These are phyloP conservation scores for Melanotus villosus DNA, from an alignment of 2,888 invertebrate species.

Conservation along the genomic window DNA sequence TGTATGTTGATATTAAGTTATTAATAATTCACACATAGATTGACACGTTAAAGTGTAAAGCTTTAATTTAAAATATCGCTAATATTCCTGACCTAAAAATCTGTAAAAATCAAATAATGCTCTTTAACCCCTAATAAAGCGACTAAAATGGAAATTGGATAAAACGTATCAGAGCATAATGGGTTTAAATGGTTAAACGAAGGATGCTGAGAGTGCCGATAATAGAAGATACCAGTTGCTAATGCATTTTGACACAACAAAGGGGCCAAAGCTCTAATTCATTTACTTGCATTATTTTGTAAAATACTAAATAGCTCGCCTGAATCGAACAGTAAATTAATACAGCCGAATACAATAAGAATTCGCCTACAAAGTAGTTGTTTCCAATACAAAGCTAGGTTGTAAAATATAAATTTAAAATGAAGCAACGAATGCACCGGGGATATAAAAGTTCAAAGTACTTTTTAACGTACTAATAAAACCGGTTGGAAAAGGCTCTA, in stretches of 20 bases:
- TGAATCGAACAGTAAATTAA: no score
- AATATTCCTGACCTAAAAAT: no score
- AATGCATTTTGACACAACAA: slow-evolving; percentile 1
- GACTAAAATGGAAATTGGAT: background rate
- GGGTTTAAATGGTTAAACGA: slow-evolving; percentile 4
- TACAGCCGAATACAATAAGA: no score
- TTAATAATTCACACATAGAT: no score
- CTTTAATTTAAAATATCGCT: no score
- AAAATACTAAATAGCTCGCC: no score
- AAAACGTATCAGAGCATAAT: slow-evolving; percentile 10
- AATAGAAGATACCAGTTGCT: background rate
- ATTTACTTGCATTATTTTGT: background rate
- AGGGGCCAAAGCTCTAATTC: background rate
- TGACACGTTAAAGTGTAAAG: no score
- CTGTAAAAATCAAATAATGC: no score
- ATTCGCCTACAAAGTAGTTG: background rate
- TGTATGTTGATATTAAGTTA: no score
- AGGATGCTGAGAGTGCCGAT: background rate
- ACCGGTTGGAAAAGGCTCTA: no score
- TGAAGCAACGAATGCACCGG: background rate
- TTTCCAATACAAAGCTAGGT: background rate
- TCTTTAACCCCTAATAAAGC: no score
- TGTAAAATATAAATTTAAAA: slow-evolving; percentile 4
- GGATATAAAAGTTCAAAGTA: background rate
- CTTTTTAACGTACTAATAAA: background rate